Base-by-base conservation (phyloP, 2,888 invertebrate species). In the Callinectes sapidus region DNA sequence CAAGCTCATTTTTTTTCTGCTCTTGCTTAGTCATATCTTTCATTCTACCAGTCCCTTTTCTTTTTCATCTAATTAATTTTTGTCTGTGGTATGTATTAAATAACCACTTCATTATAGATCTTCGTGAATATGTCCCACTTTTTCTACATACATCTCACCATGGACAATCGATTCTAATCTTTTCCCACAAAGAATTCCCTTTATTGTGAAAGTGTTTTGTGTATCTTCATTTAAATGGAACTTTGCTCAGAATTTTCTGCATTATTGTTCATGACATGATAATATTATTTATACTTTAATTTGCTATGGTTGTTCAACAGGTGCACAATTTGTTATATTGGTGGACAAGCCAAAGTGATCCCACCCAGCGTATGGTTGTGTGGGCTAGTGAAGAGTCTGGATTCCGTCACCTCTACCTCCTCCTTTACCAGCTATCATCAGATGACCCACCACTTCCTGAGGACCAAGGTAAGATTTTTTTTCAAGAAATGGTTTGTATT, bases 381-480 rank as follows among this genome's bases (percentile, higher is more conserved):
- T 99, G 98, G 98, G 98, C 98, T 0, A 98, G 98, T 81, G 99
- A 99, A 96, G 98, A 98, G 95, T 97, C 97, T 0, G 98, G 98
- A 0, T 98, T 97, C 95, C 96, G 98, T 91, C 99, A 99, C 95
- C 96, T 99, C 93, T 98, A 98, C 95, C 96, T 97, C 91, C 87
- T 92, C 32, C 71, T 90, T 16, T 89, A 71, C n/a, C 92, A 92
- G 54, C 87, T 92, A 77, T 88, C 90, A 18, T 35, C 81, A 81
- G 81, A 81, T 35, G 81, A 81, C 32, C 91, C 89, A 42, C 71
- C 92, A 5, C 87, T 66, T 23, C 87, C 90, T 0, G 90, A 92
- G 32, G 92, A 92, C 42, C 92, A 92, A 35, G 81, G 81, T 81
- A 81, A 91, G 91, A 10, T 48, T 87, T 28, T 61, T 71, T 71